Base-by-base conservation (phyloP, 2,888 invertebrate genomes). In the Lumbricus terrestris region DNA sequence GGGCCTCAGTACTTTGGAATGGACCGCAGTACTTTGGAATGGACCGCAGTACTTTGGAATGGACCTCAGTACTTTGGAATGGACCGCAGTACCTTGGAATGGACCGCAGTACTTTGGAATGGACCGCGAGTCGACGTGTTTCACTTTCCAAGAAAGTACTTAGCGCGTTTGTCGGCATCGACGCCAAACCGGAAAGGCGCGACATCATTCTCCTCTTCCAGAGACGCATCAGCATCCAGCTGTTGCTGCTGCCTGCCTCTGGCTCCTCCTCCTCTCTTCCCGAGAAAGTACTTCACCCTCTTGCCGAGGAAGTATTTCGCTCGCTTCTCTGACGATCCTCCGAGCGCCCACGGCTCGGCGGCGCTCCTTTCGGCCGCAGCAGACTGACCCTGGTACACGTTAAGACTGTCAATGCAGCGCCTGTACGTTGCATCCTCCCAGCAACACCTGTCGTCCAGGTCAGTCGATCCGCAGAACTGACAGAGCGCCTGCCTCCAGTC, bases 271-370 rank as follows among this genome's bases (percentile, higher is more conserved):
- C 82, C 82, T 83, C 89, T 89, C 82, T 89, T 89, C 40, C 89
- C 89, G 37, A 89, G 82, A 33, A 89, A 88, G n/a, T 88, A 89
- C 40, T 89, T 89, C 0, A 40, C 35, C 82, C 89, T 83, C 33
- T 89, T 89, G 35, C 89, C 89, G 82, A 89, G 89, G 82, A 89
- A 89, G 82, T 37, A 89, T 37, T 89, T 89, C 18, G 89, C 69
- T 35, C 89, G 20, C 29, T 89, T 89, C 13, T 89, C 82, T 33
- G 34, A 69, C 29, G 69, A n/a, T 69, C n/a, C 69, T 69, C n/a
- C 69, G 69, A 69, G 11, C 2, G 69, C 69, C 69, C 69, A 69
- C 29, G 69, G 69, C 8, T 85, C 34, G 35, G 85, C 34, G 35
- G 85, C 34, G 34, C 34, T 23, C 35, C 85, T 34, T 23, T 34